phyloP scores from a whole-genome alignment of 2,797 vertebrate genomes.

The Rhinichthys osculus region DNA sequence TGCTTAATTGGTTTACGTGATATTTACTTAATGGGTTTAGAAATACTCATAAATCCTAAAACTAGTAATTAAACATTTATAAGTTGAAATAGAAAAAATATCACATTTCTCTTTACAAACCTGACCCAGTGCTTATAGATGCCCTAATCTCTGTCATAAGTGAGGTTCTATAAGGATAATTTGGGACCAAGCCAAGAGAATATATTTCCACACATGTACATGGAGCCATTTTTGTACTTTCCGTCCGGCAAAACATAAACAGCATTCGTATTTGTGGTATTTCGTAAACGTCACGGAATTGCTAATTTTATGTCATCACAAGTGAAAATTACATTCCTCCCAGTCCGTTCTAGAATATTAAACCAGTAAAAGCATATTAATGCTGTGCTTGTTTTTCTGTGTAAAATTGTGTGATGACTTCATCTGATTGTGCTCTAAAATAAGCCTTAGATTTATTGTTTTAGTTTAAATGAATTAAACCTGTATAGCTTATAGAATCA shows the following conservation, averaged over 20 bases:
- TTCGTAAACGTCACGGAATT: background rate
- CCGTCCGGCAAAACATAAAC: background rate
- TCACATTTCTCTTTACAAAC: background rate
- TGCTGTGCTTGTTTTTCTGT: background rate
- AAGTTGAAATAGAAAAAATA: background rate
- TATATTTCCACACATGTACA: background rate
- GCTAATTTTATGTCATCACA: background rate
- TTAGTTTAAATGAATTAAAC: background rate
- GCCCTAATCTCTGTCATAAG: background rate
- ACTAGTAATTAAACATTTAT: background rate
- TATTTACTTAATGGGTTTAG: background rate
- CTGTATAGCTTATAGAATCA: background rate
- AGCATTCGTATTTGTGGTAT: slow-evolving; percentile 1
- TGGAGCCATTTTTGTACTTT: slow-evolving; percentile 6
- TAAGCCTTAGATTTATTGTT: background rate
- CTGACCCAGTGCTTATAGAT: background rate
- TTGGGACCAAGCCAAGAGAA: background rate
- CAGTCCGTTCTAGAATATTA: background rate
- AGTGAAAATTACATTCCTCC: background rate
- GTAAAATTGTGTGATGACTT: background rate
- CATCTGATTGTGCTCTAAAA: background rate
- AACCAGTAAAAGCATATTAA: background rate
- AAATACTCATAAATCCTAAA: background rate
- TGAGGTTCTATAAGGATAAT: background rate
- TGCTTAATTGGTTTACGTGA: background rate